phyloP scores from a whole-genome alignment of 1,140 invertebrate genomes.

The Bilobella aurantiaca region DNA sequence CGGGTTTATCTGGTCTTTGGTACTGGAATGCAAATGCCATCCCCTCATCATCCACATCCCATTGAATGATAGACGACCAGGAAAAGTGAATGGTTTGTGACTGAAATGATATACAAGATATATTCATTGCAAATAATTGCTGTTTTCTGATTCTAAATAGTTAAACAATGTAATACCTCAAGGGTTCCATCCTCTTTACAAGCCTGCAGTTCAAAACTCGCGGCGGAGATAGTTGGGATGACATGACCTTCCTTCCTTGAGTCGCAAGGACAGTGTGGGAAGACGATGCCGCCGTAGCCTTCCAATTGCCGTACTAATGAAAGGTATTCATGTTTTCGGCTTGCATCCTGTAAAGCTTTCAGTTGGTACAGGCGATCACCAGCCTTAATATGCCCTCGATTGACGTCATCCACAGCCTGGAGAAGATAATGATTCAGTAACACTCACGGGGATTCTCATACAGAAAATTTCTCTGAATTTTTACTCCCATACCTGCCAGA shows the following conservation, averaged over 20 bases:
- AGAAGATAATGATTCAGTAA: conserved; percentile 28
- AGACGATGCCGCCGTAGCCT: conserved; percentile 83
- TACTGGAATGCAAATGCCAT: conserved; percentile 35
- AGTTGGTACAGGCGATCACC: conserved; percentile 85
- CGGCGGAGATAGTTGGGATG: conserved; percentile 61
- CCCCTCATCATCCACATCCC: conserved; percentile 35
- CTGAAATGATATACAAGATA: conserved; percentile 25
- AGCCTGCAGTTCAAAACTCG: conserved; percentile 70
- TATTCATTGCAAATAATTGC: too few species aligned
- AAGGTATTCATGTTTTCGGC: conserved; percentile 66
- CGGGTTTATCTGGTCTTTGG: conserved; percentile 63
- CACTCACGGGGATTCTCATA: background rate
- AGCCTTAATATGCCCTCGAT: conserved; percentile 77
- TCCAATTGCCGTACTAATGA: conserved; percentile 70
- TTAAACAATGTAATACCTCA: too few species aligned
- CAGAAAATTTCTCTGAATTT: background rate
- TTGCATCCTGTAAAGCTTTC: conserved; percentile 83
- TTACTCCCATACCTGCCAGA: conserved; percentile 51
- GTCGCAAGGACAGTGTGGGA: conserved; percentile 91
- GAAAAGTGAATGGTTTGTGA: conserved; percentile 32
- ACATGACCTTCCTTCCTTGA: conserved; percentile 85
- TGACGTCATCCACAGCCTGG: conserved; percentile 84
- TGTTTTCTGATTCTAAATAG: too few species aligned
- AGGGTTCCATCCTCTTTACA: conserved; percentile 74
- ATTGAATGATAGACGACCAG: conserved; percentile 33